Evolutionary conservation across 2,113 vertebrate genomes (phyloP), one percentile per base, ranked within the genome.

Genomic region (Theropithecus gelada): DNA sequence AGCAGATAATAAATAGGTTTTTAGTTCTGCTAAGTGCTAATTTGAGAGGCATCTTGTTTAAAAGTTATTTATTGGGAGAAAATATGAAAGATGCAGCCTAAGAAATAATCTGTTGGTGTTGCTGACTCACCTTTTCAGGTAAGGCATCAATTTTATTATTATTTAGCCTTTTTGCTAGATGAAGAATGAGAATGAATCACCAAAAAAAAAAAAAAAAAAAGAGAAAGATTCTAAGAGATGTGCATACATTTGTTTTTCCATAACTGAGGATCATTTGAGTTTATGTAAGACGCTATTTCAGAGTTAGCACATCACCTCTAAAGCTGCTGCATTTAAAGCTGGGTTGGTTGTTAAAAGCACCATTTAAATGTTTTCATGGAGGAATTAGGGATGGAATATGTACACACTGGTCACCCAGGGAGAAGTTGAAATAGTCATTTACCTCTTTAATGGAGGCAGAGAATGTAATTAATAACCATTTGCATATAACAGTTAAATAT

Each of bases 401-500:
- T 96, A 4, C 1, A 97, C 90, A 94, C 80, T 97, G 96, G 98
- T 98, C 89, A 9, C 97, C 97, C 89, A 96, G 98, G 97, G 97
- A 98, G 98, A 99, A 94, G 98, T 92, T 99, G 98, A 98, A 97
- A 95, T 96, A 98, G 97, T 98, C 98, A 90, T 97, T 99, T 98
- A 2, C 14, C 97, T 98, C 93, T 98, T 98, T 98, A 98, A 98
- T 96, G 95, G 97, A 98, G 98, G 97, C 96, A 98, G 97, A 96
- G 97, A 97, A 97, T 97, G 97, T 98, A 98, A 98, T 98, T 98
- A 99, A 98, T 70, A 81, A 73, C 80, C 4, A 80, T 96, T 90
- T 86, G 78, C 64, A 82, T 66, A 17, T 75, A 82, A 79, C n/a
- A 75, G 38, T 93, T 76, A 50, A 89, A 27, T 91, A 85, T 96